Evolutionary conservation across 2,797 vertebrate species (phyloP).

Genomic region (Argya squamiceps): DNA sequence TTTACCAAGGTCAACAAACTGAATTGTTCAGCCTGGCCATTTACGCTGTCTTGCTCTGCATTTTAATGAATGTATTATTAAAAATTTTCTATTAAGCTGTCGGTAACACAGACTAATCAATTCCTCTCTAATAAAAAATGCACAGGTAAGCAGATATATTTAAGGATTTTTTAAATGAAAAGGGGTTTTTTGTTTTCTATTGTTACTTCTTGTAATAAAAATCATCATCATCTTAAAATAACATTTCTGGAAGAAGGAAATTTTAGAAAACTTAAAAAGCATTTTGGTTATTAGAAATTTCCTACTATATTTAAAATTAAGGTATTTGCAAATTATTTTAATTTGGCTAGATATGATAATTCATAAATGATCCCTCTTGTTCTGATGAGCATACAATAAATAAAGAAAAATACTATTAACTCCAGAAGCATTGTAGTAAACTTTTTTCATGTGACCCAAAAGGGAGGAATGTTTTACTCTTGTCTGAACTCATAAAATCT

Average conservation of each 20-base stretch:
- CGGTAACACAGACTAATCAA: neutral
- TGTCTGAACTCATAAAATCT: neutral
- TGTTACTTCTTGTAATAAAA: neutral
- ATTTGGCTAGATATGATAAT: neutral
- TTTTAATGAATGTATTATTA: neutral
- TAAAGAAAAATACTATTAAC: neutral
- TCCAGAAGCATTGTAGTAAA: neutral
- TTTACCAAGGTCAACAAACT: neutral
- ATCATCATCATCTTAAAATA: neutral
- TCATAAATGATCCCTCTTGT: neutral
- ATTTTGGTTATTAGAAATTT: neutral
- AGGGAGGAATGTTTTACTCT: neutral
- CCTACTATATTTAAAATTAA: neutral
- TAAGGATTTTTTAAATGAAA: neutral
- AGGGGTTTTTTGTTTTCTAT: neutral
- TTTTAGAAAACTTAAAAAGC: neutral
- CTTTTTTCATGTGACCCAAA: neutral
- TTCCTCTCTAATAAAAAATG: neutral
- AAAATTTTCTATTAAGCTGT: neutral
- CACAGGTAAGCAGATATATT: neutral
- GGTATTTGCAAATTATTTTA: neutral
- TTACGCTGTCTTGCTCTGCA: fast-evolving
- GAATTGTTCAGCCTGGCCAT: neutral
- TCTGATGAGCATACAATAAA: neutral
- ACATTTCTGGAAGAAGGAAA: neutral